These are phyloP conservation scores for Calidris pygmaea DNA, from an alignment of 2,113 vertebrate species.

Conservation along the genomic window DNA sequence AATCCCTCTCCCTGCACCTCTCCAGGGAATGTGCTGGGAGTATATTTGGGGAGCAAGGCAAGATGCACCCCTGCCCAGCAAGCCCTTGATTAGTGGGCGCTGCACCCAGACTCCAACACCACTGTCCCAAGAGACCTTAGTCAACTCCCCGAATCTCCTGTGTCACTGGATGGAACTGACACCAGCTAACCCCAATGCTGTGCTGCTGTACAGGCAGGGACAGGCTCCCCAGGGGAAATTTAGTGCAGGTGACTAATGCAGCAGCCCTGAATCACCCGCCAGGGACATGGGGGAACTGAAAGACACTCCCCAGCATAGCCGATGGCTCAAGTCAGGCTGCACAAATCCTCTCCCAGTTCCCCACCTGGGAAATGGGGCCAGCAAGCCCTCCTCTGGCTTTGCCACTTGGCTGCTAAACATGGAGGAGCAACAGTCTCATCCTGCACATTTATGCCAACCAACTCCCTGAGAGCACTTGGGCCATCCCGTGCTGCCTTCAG, in stretches of 20 bases:
- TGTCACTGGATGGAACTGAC: neutral
- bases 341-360: neutral
- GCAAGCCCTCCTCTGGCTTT: neutral
- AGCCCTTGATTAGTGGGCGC: fast-evolving
- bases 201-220: neutral
- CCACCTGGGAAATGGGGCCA: neutral
- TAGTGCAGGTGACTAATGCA: constrained; percentile 44
- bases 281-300: neutral
- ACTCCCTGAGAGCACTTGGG: neutral
- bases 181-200: fast-evolving
- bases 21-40: neutral
- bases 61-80: neutral
- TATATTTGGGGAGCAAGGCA: neutral
- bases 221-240: neutral
- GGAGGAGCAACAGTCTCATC: neutral
- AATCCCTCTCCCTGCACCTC: neutral
- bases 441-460: neutral
- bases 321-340: neutral
- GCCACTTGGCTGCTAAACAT: neutral
- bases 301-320: fast-evolving
- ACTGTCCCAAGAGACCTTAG: neutral
- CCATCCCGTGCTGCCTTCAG: neutral
- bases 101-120: neutral
- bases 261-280: constrained; percentile 40
- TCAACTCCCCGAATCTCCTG: neutral